A percentile compares a stretch with the other conserved stretches of the same genome.
Conservation (phyloP, 2,888 invertebrate species). For the Capitulum mitella region DNA sequence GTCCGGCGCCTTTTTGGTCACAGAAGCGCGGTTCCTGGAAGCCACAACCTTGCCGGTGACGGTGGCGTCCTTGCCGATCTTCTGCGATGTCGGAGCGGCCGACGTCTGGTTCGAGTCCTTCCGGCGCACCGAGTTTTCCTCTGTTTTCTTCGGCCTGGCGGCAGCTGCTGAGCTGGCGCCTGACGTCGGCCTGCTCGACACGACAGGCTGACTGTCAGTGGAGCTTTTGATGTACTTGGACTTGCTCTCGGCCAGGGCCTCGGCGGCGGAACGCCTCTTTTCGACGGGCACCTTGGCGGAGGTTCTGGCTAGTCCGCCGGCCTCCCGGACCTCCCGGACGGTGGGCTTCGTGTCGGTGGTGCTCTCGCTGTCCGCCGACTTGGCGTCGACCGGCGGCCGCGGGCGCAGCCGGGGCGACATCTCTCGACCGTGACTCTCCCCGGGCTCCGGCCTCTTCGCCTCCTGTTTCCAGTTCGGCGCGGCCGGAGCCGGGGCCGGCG, state of each 20-base stretch:
- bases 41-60: not conserved
- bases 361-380: not conserved
- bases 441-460: not conserved
- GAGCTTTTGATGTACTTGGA: slow-evolving; percentile 1
- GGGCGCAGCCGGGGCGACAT: too few relatives aligned
- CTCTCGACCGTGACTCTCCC: too few relatives aligned
- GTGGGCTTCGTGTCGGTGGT: not conserved
- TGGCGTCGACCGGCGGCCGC: too few relatives aligned
- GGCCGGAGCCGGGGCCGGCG: slow-evolving; percentile 28
- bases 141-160: too few relatives aligned
- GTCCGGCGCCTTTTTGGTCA: not conserved
- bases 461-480: slow-evolving; percentile 26
- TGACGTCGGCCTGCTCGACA: slow-evolving; percentile 3
- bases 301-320: not conserved
- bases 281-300: not conserved
- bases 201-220: not conserved
- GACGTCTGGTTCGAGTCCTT: too few relatives aligned
- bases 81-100: too few relatives aligned
- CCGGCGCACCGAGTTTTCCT: too few relatives aligned
- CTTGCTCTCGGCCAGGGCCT: not conserved
- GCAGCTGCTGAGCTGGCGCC: not conserved
- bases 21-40: not conserved
- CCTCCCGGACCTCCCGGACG: too few relatives aligned
- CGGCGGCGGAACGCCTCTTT: not conserved
- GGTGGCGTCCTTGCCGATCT: not conserved